Evolutionary conservation across 2,797 vertebrate species (phyloP).

Genomic region (Anableps anableps): DNA sequence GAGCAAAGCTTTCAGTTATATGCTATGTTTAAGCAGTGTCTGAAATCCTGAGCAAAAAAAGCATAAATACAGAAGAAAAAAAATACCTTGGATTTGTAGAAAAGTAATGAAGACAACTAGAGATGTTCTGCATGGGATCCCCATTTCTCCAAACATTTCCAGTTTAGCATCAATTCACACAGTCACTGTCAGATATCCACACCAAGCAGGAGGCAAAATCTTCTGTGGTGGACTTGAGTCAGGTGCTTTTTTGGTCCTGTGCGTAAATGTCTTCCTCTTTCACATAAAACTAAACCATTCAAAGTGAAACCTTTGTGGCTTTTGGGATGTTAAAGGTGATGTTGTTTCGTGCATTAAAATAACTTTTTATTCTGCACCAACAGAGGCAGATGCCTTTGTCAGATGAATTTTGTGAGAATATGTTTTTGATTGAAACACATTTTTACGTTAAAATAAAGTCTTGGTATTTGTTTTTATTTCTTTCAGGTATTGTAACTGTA

Average conservation of each 20-base stretch:
- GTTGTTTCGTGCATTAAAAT: not conserved
- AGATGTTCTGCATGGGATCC: slow-evolving; percentile 36
- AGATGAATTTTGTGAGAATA: not conserved
- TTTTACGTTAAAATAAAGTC: not conserved
- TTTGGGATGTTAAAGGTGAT: not conserved
- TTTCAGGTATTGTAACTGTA: not conserved
- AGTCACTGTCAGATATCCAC: not conserved
- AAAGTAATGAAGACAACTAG: slow-evolving; percentile 17
- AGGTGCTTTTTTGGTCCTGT: slow-evolving; percentile 17
- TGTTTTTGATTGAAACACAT: not conserved
- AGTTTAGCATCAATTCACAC: slow-evolving; percentile 15
- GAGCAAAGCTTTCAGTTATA: not conserved
- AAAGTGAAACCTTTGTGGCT: slow-evolving; percentile 24
- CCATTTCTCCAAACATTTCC: slow-evolving; percentile 37
- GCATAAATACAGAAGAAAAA: not conserved
- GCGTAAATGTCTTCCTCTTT: slow-evolving; percentile 65
- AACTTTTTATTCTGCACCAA: not conserved
- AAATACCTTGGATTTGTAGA: slow-evolving; percentile 62
- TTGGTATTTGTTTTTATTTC: not conserved
- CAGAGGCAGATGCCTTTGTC: not conserved
- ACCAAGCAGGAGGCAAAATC: slow-evolving; percentile 4
- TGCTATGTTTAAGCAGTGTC: not conserved
- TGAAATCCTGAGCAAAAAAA: not conserved
- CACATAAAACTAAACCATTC: not conserved
- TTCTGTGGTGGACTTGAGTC: not conserved